Evolutionary conservation across 2,113 vertebrate genomes (phyloP).

Genomic region (Peucedramus taeniatus): DNA sequence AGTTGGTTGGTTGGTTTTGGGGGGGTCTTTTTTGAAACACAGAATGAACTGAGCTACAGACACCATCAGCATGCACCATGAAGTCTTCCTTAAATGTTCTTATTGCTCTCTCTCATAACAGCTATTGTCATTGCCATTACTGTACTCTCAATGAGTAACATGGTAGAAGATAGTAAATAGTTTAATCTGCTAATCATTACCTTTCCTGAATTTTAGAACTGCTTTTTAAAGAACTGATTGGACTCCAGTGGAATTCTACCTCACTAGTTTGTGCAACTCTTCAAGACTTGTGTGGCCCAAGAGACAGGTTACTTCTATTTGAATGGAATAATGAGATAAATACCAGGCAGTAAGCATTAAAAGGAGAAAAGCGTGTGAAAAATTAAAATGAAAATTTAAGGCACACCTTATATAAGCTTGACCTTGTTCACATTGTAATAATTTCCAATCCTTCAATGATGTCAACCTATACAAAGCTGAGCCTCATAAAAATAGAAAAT

Average conservation of each 20-base stretch:
- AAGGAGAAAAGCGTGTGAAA: neutral
- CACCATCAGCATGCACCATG: neutral
- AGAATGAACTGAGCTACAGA: neutral
- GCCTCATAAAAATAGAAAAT: slow-evolving; percentile 26
- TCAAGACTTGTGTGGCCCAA: neutral
- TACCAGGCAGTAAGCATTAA: neutral
- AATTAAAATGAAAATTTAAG: neutral
- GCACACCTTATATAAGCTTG: neutral
- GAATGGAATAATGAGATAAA: neutral
- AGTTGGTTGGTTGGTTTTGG: neutral
- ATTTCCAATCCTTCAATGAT: neutral
- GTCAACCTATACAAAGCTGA: neutral
- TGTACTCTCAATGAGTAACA: neutral
- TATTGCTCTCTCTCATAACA: neutral
- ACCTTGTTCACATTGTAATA: neutral
- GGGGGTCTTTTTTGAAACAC: neutral
- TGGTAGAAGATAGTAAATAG: neutral
- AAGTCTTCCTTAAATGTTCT: neutral
- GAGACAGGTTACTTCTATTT: neutral
- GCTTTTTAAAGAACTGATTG: neutral
- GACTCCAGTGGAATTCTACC: neutral
- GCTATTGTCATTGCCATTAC: neutral
- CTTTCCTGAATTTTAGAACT: neutral
- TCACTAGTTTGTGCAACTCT: neutral
- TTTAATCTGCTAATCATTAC: neutral